A percentile compares a stretch with the other conserved stretches of the same genome.
phyloP scores from a whole-genome alignment of 2,113 vertebrate species.

The Mobula hypostoma region DNA sequence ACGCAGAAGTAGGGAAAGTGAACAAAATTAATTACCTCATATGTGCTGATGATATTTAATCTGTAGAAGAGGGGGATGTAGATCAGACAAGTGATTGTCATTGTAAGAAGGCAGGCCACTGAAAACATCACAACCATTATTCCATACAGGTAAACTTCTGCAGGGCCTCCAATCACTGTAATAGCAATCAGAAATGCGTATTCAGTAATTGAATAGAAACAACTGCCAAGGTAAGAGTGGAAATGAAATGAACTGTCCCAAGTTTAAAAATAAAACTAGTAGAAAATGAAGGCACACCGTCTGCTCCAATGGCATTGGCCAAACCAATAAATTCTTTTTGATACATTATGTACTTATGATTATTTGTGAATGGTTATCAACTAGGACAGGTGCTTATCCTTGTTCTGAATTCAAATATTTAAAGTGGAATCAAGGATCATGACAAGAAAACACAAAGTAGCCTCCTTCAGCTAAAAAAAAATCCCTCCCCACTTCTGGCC shows the following conservation, averaged over 20 bases:
- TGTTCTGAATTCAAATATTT: no score
- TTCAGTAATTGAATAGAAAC: background rate
- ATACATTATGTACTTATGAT: no score
- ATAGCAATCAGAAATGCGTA: background rate
- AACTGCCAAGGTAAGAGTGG: background rate
- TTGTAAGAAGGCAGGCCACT: background rate
- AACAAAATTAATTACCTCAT: slow-evolving; percentile 17
- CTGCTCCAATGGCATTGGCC: no score
- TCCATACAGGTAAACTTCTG: slow-evolving; percentile 3
- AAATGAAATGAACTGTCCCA: background rate
- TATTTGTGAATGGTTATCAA: no score
- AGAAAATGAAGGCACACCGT: no score
- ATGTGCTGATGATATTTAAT: slow-evolving; percentile 24
- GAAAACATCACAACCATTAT: slow-evolving; percentile 9
- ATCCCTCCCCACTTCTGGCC: no score
- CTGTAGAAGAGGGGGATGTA: slow-evolving; percentile 30
- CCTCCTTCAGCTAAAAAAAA: no score
- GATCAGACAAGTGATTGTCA: background rate
- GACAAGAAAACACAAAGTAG: no score
- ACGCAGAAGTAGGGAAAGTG: background rate
- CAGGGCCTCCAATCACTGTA: slow-evolving; percentile 26
- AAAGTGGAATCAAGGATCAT: no score
- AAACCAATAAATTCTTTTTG: no score
- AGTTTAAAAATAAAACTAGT: background rate
- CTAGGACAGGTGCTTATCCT: no score